Evolutionary conservation across 2,888 invertebrate species (phyloP), one percentile per base, ranked within the genome.

Genomic region (Monoplex corrugatus): DNA sequence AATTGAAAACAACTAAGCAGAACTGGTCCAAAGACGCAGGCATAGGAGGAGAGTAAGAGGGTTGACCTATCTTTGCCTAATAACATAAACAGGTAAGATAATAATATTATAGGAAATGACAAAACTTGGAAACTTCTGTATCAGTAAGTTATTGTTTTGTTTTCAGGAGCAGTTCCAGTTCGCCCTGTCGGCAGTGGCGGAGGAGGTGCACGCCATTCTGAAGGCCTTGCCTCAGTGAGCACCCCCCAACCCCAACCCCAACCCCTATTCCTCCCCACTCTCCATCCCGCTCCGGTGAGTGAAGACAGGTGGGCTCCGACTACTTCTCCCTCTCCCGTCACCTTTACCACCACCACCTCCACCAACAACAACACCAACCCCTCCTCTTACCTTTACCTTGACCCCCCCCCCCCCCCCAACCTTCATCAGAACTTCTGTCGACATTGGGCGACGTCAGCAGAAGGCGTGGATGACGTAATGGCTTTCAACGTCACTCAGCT

Each of bases 131-230:
- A n/a, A n/a, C n/a, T n/a, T n/a, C n/a, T n/a, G n/a, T n/a, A n/a
- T n/a, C n/a, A n/a, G n/a, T n/a, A n/a, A n/a, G n/a, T n/a, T n/a
- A n/a, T n/a, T n/a, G n/a, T n/a, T n/a, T n/a, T 84, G 23, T 63
- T 93, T 93, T 40, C 98, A 98, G 95, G 98, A 98, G 94, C 99
- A 99, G 96, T 99, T 99, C 96, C 99, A 99, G 96, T 99, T 99
- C 95, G 99, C 99, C 38, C 97, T 99, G 89, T 98, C 98, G 97
- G 99, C 99, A 10, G 99, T 99, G 19, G 99, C 99, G 91, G 99
- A 99, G 96, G 99, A 99, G 97, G 98, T 99, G 57, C 99, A 99
- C 96, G 99, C 99, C 78, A 99, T 99, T 93, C 96, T 99, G 90
- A 99, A 99, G 96, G 98, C 99, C 90, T 97, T 99, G 94, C 99